Percentiles rank a stretch among this genome's conserved stretches.
Evolutionary conservation across 2,113 vertebrate species (phyloP).

Genomic region (Callospermophilus lateralis): DNA sequence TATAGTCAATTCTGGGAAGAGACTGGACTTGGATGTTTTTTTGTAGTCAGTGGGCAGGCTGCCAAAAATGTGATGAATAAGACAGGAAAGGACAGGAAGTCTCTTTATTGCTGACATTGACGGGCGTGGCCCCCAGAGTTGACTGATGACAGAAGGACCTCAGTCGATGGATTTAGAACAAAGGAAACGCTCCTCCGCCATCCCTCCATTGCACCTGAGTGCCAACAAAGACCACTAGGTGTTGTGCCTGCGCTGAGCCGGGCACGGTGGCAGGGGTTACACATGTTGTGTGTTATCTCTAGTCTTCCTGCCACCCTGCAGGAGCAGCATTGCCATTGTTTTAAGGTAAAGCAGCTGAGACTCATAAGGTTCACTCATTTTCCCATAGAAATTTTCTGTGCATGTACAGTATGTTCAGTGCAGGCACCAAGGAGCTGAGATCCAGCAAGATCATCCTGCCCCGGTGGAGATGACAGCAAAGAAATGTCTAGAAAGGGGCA

Average conservation of each 20-base stretch:
- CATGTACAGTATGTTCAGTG: not conserved
- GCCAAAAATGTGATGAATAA: not conserved
- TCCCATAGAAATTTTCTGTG: not conserved
- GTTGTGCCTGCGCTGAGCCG: not conserved
- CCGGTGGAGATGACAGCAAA: not conserved
- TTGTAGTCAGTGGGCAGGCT: not conserved
- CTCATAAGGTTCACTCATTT: not conserved
- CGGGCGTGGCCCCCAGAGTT: not conserved
- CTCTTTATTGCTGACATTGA: not conserved
- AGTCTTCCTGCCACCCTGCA: not conserved
- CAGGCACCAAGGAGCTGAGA: fast-evolving
- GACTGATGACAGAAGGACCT: not conserved
- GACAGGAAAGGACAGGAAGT: conserved; percentile 24
- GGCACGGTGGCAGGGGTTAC: fast-evolving
- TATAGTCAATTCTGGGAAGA: conserved; percentile 12
- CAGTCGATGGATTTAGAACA: not conserved
- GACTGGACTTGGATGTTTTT: not conserved
- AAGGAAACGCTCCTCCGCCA: not conserved
- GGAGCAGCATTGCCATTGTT: not conserved
- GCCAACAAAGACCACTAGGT: not conserved
- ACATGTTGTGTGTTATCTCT: fast-evolving
- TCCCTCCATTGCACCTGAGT: fast-evolving
- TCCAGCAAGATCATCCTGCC: not conserved
- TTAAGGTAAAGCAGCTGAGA: not conserved
- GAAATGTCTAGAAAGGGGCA: not conserved